Evolutionary conservation across 2,888 invertebrate genomes (phyloP), one percentile per base, ranked within the genome.

Genomic region (Diloba caeruleocephala): DNA sequence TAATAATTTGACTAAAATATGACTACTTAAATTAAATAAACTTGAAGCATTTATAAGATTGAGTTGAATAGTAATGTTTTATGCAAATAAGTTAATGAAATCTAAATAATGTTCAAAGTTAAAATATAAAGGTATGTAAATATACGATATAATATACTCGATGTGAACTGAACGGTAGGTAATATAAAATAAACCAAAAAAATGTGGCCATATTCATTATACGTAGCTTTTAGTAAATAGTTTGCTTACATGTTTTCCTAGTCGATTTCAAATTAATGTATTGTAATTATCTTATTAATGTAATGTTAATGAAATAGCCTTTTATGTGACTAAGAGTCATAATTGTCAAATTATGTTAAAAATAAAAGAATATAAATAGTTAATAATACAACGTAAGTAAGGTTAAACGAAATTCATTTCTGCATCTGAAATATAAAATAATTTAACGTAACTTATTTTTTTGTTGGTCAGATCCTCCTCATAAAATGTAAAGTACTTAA

Each of bases 271-370:
- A 53, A 33, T 55, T 46, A 54, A 55, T 71, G 17, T 63, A 53
- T 63, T 39, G 42, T 69, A 58, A 48, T 48, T 46, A 8, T 48
- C 25, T 39, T 41, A 36, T 25, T 48, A 48, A 33, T 38, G 29
- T 13, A 23, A 49, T 38, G 6, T 1, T 44, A 26, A 13, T 15
- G n/a, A n/a, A 26, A 9, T 43, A 32, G 10, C 21, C 6, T 55
- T 36, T 49, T 48, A 71, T 53, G 25, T 71, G 69, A 62, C 72
- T 71, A 1, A 14, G 36, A 69, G 68, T 72, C 72, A 63, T 37
- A 51, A 25, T 51, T 23, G 1, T 15, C 14, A 46, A 31, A 34
- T 14, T 28, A 23, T 14, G 34, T 42, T 8, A 31, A 23, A 32
- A 37, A 21, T 36, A 14, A 19, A 33, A 29, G 2, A 31, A 13